Conservation (phyloP, 2,888 invertebrate species). For the Heliconius ismenius region DNA sequence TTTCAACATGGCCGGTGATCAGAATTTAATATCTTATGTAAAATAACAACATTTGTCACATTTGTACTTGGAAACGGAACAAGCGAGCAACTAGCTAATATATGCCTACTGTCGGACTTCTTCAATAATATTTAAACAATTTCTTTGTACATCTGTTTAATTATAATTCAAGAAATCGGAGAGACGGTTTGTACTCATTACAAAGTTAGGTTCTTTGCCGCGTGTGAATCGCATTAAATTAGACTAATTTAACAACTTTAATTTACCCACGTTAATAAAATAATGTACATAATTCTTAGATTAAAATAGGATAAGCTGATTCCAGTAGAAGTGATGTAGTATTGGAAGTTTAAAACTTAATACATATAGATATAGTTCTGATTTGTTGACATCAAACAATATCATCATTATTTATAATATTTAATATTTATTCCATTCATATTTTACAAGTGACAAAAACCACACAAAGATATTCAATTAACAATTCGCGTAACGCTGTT, state of each 20-base stretch:
- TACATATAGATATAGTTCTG: constrained; percentile 36
- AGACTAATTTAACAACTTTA: constrained; percentile 40
- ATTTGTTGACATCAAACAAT: constrained; percentile 36
- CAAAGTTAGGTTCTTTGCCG: constrained; percentile 40
- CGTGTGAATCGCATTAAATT: constrained; percentile 36
- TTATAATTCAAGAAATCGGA: constrained; percentile 33
- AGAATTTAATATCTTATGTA: constrained; percentile 8
- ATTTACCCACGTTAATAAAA: constrained; percentile 34
- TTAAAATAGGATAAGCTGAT: constrained; percentile 42
- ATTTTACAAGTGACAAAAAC: constrained; percentile 47
- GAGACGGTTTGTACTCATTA: constrained; percentile 41
- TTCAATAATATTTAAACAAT: constrained; percentile 25
- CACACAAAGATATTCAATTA: constrained; percentile 42
- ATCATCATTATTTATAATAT: constrained; percentile 33
- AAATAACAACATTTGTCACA: constrained; percentile 6
- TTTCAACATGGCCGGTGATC: not conserved
- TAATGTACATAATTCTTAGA: constrained; percentile 35
- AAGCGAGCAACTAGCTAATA: constrained; percentile 40
- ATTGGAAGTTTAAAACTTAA: constrained; percentile 36
- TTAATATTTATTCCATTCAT: constrained; percentile 37
- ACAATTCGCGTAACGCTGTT: constrained; percentile 43
- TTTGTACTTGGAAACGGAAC: constrained; percentile 37
- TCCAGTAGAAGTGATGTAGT: constrained; percentile 38
- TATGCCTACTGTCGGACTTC: constrained; percentile 36
- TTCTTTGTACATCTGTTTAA: constrained; percentile 26